Base-by-base conservation (phyloP, 92 coral and sea anemone species). In the Zoanthus sansibaricus region DNA sequence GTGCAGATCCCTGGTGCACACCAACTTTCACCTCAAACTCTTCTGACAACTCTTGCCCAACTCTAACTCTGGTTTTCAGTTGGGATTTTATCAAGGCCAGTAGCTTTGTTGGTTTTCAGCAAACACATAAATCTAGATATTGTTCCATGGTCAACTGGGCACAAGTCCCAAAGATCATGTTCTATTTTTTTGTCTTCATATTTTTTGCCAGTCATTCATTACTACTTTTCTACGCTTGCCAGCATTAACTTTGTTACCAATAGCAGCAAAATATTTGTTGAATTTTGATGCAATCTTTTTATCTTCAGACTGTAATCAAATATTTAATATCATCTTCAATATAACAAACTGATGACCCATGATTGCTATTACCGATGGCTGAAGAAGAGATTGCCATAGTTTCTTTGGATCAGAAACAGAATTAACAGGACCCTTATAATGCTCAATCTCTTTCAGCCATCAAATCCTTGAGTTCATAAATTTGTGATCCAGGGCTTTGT, bases 391-490 rank as follows among this genome's bases (percentile, higher is more conserved):
- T n/a, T 10, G 82, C 82, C 69, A 77, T 59, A 77, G 71, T 69
- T 76, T 72, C 31, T 59, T 87, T 33, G 86, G 83, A 68, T 51
- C 73, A 66, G 67, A 71, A 9, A 83, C 82, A 14, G 88, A 84
- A 11, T 84, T 37, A 6, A 84, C 74, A 14, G 74, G 44, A 6
- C 42, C 20, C 71, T 73, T 84, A 37, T 74, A 84, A 30, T 58
- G 54, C 54, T 6, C 31, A 86, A 70, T 88, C 92, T 51, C 94
- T 92, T 62, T 89, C 83, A 18, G 88, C 90, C 90, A 82, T 89
- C 48, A 86, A 14, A 16, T 92, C 86, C 25, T 82, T 92, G 12
- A 89, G 77, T 3, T 91, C 69, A 25, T 25, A 25, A 25, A 32
- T 52, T 77, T 7, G 88, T 68, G 46, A 87, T 91, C 89, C 91